Evolutionary conservation across 2,888 invertebrate species (phyloP).

Genomic region (Lithophane semibrunnea): DNA sequence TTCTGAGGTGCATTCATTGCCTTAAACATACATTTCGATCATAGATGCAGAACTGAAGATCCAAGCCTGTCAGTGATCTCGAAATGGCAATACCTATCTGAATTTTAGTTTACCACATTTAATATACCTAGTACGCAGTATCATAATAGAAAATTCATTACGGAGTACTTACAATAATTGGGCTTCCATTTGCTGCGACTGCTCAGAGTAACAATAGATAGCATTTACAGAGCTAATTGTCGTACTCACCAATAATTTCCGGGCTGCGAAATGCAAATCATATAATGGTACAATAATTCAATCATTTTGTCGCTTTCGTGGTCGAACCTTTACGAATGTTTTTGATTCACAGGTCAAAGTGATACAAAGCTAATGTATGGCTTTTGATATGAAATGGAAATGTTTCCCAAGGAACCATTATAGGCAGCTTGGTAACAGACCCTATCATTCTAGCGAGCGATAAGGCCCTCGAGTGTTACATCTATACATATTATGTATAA

Average conservation of each 20-base stretch:
- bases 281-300: not conserved
- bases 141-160: not conserved
- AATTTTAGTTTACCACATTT: not conserved
- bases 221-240: not conserved
- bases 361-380: not conserved
- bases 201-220: not conserved
- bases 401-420: not conserved
- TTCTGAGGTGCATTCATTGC: not conserved
- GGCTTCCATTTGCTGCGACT: not conserved
- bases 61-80: not conserved
- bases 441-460: not conserved
- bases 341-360: not conserved
- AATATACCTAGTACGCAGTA: not conserved
- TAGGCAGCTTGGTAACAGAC: not conserved
- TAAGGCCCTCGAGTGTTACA: not conserved
- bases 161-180: not conserved
- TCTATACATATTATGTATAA: not conserved
- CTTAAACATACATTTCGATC: constrained; percentile 6
- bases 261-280: not conserved
- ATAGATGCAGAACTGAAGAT: not conserved
- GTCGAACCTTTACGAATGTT: not conserved
- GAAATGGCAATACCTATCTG: not conserved
- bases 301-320: not conserved
- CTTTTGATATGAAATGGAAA: constrained; percentile 1
- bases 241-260: not conserved